These are phyloP conservation scores for Synchiropus splendidus DNA, from an alignment of 2,113 vertebrate genomes.

Conservation along the genomic window DNA sequence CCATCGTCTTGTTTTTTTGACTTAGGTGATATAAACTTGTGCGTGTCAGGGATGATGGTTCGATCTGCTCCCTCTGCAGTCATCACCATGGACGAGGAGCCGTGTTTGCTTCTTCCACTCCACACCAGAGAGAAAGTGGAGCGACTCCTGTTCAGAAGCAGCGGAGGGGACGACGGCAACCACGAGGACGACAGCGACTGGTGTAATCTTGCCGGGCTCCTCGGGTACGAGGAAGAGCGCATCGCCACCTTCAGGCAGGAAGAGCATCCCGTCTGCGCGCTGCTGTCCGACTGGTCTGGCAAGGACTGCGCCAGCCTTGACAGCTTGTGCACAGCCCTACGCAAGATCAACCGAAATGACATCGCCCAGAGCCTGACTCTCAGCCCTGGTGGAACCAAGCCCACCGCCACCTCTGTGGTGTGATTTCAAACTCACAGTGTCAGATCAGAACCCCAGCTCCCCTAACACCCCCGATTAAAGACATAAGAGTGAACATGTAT, in stretches of 20 bases:
- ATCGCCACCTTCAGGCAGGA: constrained; percentile 80
- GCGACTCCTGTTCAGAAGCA: constrained; percentile 74
- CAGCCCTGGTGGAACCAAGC: constrained; percentile 53
- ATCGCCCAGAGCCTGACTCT: constrained; percentile 81
- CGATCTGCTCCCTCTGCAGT: constrained; percentile 46
- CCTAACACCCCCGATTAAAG: background rate
- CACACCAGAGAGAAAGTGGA: constrained; percentile 86
- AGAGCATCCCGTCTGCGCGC: constrained; percentile 73
- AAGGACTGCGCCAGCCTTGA: constrained; percentile 86
- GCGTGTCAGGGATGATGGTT: too few species aligned
- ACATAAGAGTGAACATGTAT: background rate
- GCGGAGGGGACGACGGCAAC: constrained; percentile 31
- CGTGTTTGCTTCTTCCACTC: constrained; percentile 71
- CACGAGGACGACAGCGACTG: constrained; percentile 78
- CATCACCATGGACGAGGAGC: constrained; percentile 73
- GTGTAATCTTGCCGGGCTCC: constrained; percentile 80
- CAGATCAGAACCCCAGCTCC: too few species aligned
- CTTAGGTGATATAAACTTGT: too few species aligned
- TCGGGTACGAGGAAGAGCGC: constrained; percentile 86
- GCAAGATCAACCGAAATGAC: constrained; percentile 83
- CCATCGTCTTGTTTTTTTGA: too few species aligned
- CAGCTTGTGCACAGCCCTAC: constrained; percentile 76
- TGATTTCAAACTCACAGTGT: constrained; percentile 50
- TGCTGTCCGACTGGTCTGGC: constrained; percentile 81
- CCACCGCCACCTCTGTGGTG: constrained; percentile 85